Conservation (phyloP, 1,140 invertebrate species). For the Thereuonema tuberculata region DNA sequence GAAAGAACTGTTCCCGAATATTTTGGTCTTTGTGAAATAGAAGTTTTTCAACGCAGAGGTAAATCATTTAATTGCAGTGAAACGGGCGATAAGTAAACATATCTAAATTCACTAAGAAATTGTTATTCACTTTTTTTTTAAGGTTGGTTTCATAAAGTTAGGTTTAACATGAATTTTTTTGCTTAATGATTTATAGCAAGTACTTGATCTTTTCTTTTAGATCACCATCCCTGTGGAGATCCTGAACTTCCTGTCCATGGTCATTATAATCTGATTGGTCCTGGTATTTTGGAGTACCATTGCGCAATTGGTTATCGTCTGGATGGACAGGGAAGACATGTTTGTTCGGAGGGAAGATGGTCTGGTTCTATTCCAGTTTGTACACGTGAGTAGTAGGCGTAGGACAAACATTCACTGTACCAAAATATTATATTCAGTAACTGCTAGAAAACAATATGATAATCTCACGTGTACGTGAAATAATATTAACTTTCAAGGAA, state of each 20-base stretch:
- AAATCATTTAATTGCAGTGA: too few relatives aligned
- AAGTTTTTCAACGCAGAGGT: constrained; percentile 29
- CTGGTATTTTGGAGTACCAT: constrained; percentile 6
- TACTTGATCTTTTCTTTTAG: too few relatives aligned
- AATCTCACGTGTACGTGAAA: too few relatives aligned
- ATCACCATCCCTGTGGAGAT: constrained; percentile 21
- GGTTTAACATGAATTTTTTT: too few relatives aligned
- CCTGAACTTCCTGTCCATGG: constrained; percentile 22
- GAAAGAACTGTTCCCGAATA: constrained; percentile 26
- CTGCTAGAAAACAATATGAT: too few relatives aligned
- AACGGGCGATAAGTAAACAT: not conserved
- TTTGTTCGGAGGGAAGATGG: not conserved
- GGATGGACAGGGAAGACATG: constrained; percentile 19
- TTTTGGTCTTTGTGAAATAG: constrained; percentile 31
- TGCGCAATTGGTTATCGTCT: constrained; percentile 20
- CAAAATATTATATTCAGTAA: too few relatives aligned
- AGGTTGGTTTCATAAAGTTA: too few relatives aligned
- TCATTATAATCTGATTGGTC: constrained; percentile 13
- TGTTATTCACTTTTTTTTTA: too few relatives aligned
- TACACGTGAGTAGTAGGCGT: not conserved
- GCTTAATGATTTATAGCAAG: too few relatives aligned
- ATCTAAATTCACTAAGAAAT: not conserved
- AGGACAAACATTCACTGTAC: too few relatives aligned
- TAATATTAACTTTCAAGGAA: too few relatives aligned
- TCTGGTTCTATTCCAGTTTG: not conserved